Conservation (phyloP, 92 coral and sea anemone genomes). For the Isaurus tuberculatus region DNA sequence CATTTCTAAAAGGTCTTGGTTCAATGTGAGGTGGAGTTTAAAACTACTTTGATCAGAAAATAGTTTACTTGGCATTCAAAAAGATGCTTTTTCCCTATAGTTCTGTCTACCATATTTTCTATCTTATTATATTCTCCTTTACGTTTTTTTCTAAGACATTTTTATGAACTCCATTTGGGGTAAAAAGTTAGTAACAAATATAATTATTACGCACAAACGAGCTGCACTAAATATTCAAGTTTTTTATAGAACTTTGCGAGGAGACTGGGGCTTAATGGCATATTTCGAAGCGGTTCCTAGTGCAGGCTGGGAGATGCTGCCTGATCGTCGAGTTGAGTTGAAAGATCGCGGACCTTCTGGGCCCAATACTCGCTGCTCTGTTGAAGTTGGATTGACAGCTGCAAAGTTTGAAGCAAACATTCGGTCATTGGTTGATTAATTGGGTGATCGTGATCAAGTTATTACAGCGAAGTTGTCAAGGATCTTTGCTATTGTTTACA, state of each 20-base stretch:
- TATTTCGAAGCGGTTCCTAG: conserved; percentile 10
- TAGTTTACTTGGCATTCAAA: not conserved
- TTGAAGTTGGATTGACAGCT: conserved; percentile 98
- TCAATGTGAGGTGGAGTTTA: not conserved
- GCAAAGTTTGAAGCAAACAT: not conserved
- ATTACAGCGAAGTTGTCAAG: too few relatives aligned
- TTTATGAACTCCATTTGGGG: not conserved
- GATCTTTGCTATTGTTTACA: too few relatives aligned
- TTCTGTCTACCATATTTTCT: not conserved
- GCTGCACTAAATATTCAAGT: not conserved
- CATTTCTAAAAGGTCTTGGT: not conserved
- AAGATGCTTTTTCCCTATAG: not conserved
- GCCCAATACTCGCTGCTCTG: conserved; percentile 99
- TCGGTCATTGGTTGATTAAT: not conserved
- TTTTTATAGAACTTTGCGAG: not conserved
- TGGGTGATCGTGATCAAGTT: not conserved
- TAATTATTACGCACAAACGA: conserved; percentile 6
- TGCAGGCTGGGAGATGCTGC: conserved; percentile 56
- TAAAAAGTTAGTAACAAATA: not conserved
- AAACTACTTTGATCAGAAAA: not conserved
- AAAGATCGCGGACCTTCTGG: conserved; percentile 92
- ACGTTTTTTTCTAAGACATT: not conserved
- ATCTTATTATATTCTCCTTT: not conserved
- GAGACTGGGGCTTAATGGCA: not conserved
- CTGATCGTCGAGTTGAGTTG: conserved; percentile 81